A percentile compares a stretch with the other conserved stretches of the same genome.
These are phyloP conservation scores for Charanyca ferruginea DNA, from an alignment of 2,888 invertebrate genomes.

Conservation along the genomic window DNA sequence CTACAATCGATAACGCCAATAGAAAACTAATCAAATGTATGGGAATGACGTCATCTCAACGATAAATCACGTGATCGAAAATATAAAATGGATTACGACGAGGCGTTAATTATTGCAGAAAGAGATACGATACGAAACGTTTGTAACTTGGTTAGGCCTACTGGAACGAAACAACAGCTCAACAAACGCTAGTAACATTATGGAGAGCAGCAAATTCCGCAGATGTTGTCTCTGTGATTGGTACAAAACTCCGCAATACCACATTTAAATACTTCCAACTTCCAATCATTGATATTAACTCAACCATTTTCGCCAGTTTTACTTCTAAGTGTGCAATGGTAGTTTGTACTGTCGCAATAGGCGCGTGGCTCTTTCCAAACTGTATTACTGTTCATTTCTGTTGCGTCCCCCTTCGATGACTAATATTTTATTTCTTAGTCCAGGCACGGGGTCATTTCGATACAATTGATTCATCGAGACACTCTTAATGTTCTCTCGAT, in stretches of 20 bases:
- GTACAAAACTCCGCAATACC: neutral
- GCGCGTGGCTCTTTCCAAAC: constrained; percentile 57
- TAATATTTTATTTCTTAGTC: constrained; percentile 70
- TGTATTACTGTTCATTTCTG: constrained; percentile 49
- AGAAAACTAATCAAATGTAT: no score
- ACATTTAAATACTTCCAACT: constrained; percentile 35
- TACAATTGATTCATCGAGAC: constrained; percentile 89
- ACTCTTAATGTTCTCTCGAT: constrained; percentile 75
- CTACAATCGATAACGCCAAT: no score
- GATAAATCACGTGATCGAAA: no score
- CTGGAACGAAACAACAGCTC: no score
- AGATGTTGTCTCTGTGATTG: neutral
- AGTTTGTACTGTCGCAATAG: constrained; percentile 48
- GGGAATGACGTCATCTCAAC: no score
- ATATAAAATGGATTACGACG: no score
- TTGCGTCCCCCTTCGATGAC: constrained; percentile 57
- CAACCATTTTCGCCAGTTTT: constrained; percentile 16
- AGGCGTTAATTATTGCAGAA: no score
- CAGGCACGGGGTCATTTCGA: constrained; percentile 77
- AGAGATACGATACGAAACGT: no score
- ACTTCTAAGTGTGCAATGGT: constrained; percentile 44
- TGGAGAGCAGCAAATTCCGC: neutral
- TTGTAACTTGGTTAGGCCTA: no score
- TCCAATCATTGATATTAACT: constrained; percentile 28
- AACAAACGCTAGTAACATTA: neutral